Evolutionary conservation across 2,797 vertebrate genomes (phyloP), one percentile per base, ranked within the genome.

Genomic region (Lemur catta): DNA sequence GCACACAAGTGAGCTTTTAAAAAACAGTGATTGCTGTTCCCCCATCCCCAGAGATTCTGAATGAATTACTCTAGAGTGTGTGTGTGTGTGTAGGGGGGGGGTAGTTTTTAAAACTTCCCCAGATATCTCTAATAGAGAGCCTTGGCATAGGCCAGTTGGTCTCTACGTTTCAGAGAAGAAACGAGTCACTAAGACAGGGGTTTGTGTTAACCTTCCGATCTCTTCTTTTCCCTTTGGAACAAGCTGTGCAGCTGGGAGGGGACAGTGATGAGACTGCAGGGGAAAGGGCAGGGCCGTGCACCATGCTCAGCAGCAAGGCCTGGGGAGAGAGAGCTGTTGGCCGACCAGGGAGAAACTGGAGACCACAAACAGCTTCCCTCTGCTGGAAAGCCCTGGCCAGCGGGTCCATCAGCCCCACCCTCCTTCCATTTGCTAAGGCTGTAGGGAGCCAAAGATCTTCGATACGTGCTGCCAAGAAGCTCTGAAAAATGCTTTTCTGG

Each of bases 401-500:
- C 26, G 69, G 69, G 57, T 71, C 59, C 84, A 89, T 57, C 72
- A 33, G 71, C 91, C 80, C 84, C 93, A 95, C 95, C 93, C 89
- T 89, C 84, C 55, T 86, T 92, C 52, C 92, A 84, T 81, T 76
- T 74, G 14, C 75, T 69, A 46, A 85, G 94, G 93, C 79, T 46
- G 2, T 0, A 75, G 61, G 43, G 41, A 88, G 85, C 94, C 94
- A 96, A 71, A 86, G 94, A 61, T 38, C 75, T 43, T 72, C 13
- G 3, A 22, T 14, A 24, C 3, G 22, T 8, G 38, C 76, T 93
- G 96, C 93, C 95, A 96, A 85, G 84, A 52, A 89, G 22, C 71
- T 72, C 81, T 84, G 96, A 72, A 95, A 96, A 96, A 96, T 59
- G 46, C 17, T 63, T 35, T 46, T 80, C 55, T 96, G 91, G 82